Percentiles rank a stretch among this genome's conserved stretches.
Conservation (phyloP, 2,888 invertebrate genomes). For the Beris chalybata region DNA sequence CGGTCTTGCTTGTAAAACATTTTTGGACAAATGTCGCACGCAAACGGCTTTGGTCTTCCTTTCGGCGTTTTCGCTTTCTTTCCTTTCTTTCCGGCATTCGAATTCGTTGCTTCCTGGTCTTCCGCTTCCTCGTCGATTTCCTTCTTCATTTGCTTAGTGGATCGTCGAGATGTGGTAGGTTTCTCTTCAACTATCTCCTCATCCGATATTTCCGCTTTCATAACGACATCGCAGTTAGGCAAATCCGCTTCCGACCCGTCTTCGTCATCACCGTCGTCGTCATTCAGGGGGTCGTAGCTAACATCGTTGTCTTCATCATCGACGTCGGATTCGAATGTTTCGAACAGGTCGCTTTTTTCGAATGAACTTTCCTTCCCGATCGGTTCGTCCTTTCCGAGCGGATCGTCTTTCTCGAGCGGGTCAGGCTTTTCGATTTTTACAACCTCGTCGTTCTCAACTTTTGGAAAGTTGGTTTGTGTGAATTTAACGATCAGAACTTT, state of each 20-base stretch:
- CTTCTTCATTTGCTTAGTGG: neutral
- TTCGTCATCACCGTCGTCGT: slow-evolving; percentile 1
- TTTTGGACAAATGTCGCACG: slow-evolving; percentile 32
- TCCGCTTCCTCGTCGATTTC: neutral
- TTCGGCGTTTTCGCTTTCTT: neutral
- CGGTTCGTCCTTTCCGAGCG: neutral
- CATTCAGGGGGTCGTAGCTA: neutral
- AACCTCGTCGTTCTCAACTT: neutral
- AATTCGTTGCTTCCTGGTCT: too few species aligned
- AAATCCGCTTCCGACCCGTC: slow-evolving; percentile 1
- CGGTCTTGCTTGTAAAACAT: slow-evolving; percentile 32
- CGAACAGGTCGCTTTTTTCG: too few species aligned
- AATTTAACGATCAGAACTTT: neutral
- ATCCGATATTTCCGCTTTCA: neutral
- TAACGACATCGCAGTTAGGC: neutral
- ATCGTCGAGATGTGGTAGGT: slow-evolving; percentile 2
- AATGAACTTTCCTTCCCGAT: neutral
- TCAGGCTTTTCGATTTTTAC: neutral
- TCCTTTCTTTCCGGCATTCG: neutral
- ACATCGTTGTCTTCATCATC: neutral
- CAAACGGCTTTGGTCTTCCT: slow-evolving; percentile 9
- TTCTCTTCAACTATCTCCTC: slow-evolving; percentile 8
- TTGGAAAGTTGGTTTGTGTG: neutral
- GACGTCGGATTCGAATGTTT: too few species aligned
- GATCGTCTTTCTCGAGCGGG: neutral